Conservation (phyloP, 1,140 invertebrate species). For the Euschistus heros region DNA sequence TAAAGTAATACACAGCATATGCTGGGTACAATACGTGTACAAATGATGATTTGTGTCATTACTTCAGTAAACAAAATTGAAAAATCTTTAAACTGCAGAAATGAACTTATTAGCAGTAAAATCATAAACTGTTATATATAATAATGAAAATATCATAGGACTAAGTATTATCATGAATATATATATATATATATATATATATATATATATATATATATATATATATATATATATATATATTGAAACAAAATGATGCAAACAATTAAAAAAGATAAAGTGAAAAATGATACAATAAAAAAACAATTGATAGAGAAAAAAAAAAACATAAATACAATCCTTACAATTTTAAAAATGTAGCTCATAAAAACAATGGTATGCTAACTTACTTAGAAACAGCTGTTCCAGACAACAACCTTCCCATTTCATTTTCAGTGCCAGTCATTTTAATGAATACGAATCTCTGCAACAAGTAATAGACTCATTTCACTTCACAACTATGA, state of each 20-base stretch:
- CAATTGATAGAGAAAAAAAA: neutral
- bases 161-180: too few species aligned
- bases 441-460: neutral
- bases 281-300: neutral
- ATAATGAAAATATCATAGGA: too few species aligned
- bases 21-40: too few species aligned
- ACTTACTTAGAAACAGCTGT: conserved; percentile 3
- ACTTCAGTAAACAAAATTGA: too few species aligned
- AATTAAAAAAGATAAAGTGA: neutral
- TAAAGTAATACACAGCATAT: too few species aligned
- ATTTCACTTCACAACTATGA: too few species aligned
- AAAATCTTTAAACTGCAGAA: too few species aligned
- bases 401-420: neutral
- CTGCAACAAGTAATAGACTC: too few species aligned
- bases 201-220: neutral
- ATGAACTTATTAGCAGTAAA: too few species aligned
- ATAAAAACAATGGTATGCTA: neutral
- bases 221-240: neutral
- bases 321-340: neutral
- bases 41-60: too few species aligned
- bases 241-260: neutral
- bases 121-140: too few species aligned
- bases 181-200: too few species aligned
- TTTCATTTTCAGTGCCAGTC: neutral
- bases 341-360: neutral